A percentile compares a stretch with the other conserved stretches of the same genome.
Evolutionary conservation across 2,113 vertebrate genomes (phyloP).

Genomic region (Amazona vittata): DNA sequence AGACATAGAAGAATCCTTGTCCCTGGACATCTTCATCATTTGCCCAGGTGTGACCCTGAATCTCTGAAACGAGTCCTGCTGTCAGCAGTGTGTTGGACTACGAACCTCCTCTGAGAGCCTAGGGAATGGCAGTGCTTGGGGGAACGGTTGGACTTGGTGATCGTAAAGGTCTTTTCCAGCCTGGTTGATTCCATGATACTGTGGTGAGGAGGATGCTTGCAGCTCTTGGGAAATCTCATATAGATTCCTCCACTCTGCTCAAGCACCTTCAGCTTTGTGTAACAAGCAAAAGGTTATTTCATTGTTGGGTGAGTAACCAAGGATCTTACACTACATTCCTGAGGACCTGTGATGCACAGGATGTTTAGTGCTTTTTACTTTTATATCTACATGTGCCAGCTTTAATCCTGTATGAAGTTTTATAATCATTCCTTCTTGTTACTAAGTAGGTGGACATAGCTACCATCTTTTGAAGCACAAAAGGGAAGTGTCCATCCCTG

Average conservation of each 20-base stretch:
- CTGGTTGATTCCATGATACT: not conserved
- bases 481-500: not conserved
- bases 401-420: not conserved
- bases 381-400: not conserved
- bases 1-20: not conserved
- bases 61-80: not conserved
- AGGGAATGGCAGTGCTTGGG: not conserved
- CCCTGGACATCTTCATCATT: not conserved
- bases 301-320: not conserved
- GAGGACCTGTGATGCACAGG: not conserved
- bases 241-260: not conserved
- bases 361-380: not conserved
- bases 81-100: not conserved
- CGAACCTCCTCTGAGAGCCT: not conserved
- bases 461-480: not conserved
- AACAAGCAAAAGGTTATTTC: not conserved
- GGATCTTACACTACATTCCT: not conserved
- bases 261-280: not conserved
- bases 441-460: not conserved
- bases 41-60: not conserved
- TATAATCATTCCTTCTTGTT: not conserved
- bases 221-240: not conserved
- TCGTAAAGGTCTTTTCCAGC: not conserved
- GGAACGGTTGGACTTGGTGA: not conserved
- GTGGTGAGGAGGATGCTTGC: not conserved